phyloP scores from a whole-genome alignment of 2,888 invertebrate genomes.

The Capitulum mitella region DNA sequence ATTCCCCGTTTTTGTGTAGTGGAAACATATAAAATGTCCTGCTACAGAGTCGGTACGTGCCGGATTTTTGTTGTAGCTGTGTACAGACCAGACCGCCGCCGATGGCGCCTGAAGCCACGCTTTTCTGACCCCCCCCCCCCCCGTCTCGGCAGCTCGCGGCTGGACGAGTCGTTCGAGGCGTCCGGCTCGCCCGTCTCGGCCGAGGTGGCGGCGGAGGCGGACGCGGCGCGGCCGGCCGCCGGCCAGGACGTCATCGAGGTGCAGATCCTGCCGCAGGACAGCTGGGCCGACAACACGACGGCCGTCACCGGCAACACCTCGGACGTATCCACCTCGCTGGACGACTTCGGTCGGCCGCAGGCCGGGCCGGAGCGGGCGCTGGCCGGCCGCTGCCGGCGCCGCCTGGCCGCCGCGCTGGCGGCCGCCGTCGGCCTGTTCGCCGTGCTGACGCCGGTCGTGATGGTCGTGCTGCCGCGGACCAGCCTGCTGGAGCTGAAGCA shows the following conservation, averaged over 20 bases:
- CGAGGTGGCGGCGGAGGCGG: background rate
- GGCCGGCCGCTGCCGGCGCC: constrained; percentile 52
- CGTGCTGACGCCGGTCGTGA: constrained; percentile 86
- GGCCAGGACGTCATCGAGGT: constrained; percentile 78
- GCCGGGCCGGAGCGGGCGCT: no score
- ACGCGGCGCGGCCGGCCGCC: background rate
- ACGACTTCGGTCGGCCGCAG: background rate
- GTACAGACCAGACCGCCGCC: no score
- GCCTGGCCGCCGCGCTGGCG: constrained; percentile 72
- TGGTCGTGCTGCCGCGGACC: constrained; percentile 88
- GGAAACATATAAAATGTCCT: background rate
- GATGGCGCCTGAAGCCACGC: background rate
- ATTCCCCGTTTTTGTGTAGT: no score
- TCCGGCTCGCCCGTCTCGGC: background rate
- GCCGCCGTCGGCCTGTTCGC: constrained; percentile 70
- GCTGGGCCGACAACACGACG: constrained; percentile 81
- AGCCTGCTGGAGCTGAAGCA: constrained; percentile 41
- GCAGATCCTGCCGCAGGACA: constrained; percentile 89
- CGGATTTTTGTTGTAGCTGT: no score
- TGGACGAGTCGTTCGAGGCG: background rate
- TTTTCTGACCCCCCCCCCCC: no score
- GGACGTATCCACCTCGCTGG: constrained; percentile 1
- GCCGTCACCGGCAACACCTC: constrained; percentile 6
- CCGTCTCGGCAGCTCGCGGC: background rate
- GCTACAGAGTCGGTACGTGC: background rate